Evolutionary conservation across 2,797 vertebrate species (phyloP), one percentile per base, ranked within the genome.

Genomic region (Perodicticus potto): DNA sequence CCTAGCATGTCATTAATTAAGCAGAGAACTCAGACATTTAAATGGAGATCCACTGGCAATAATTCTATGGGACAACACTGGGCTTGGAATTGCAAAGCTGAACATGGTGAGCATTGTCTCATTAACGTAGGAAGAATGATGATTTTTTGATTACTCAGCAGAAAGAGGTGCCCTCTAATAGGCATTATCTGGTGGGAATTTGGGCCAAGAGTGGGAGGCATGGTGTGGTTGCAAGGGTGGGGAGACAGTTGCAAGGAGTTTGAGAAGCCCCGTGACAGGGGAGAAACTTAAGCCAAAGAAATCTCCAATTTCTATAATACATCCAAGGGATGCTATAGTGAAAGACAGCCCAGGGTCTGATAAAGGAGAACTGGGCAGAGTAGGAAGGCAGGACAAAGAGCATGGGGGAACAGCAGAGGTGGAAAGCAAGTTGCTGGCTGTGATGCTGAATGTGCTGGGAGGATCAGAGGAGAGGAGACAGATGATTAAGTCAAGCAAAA

Each of bases 21-120:
- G 91, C 80, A 97, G 72, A 63, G 78, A 89, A 40, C 63, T 22
- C 80, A 89, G 96, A 93, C 92, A 83, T 90, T 95, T 96, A 83
- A 73, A 92, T 4, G 4, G 93, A 97, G 97, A 97, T 97, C 95
- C 94, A 94, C n/a, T 86, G 96, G 96, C 96, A 93, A 95, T 97
- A 97, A 94, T 92, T 96, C 92, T 73, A 29, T 72, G 67, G 93
- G 92, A 91, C 83, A 95, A 95, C 95, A 95, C 59, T 93, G 67
- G 70, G 65, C 53, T 93, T 82, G 61, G 81, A 89, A 96, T 87
- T 91, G 83, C 72, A 76, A 65, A 59, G 83, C 29, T 74, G 67
- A 85, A 92, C 10, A 59, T 59, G 94, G 95, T 94, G 91, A 85
- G 72, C 83, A 53, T 32, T 69, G 80, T 85, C 84, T 96, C 94